Base-by-base conservation (phyloP, 2,113 vertebrate genomes). In the Cyanoliseus patagonus region DNA sequence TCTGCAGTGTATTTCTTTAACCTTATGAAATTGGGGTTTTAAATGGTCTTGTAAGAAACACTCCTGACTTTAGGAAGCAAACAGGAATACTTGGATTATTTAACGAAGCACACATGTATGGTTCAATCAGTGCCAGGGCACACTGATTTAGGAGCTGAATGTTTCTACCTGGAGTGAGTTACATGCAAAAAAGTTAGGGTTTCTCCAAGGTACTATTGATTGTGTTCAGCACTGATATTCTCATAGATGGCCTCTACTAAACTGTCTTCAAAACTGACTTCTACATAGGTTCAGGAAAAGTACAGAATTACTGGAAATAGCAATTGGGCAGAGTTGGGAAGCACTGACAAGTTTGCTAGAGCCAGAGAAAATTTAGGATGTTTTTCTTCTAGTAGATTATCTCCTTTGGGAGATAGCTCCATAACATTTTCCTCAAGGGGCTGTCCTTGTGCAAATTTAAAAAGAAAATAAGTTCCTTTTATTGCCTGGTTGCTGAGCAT, bases 321-420 rank as follows among this genome's bases (percentile, higher is more conserved):
- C 3, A 19, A 2, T 4, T 0, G 0, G 13, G 14, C 17, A 92
- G 70, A 61, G 9, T 6, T 75, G 11, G 8, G 39, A 55, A 74
- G 4, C 11, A 33, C 9, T 67, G n/a, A 31, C 3, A 73, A 49
- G 2, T 17, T 35, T 68, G 25, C 35, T 46, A 81, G 13, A 46
- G 3, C 6, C 6, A 51, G 20, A 9, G 6, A 89, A 95, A 91
- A 75, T 20, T 59, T 33, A 67, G 10, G 17, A 53, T 83, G 12
- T 1, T 25, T 76, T 91, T 77, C 73, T 62, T 13, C 39, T 6
- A 23, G 6, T 53, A 7, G 17, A 13, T 70, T 74, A 4, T 33
- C 14, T 82, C 83, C 22, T 46, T 73, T 39, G 78, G 52, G 8
- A 78, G 25, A 16, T 23, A 70, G 5, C 3, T 51, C 17, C 7